Evolutionary conservation across 2,888 invertebrate species (phyloP).

Genomic region (Actias luna): DNA sequence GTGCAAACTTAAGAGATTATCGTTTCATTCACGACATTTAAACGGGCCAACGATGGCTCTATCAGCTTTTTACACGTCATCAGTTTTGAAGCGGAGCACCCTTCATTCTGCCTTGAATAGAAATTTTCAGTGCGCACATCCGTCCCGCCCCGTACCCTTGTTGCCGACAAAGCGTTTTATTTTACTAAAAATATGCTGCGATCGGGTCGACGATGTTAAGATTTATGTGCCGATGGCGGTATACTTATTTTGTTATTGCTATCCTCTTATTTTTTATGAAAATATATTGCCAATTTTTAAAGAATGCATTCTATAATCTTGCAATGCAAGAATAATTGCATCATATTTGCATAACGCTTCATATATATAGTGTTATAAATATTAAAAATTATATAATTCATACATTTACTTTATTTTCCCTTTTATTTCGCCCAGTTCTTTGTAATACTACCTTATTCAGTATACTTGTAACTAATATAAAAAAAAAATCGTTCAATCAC

Average conservation of each 20-base stretch:
- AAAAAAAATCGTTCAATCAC: too few species aligned
- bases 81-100: slow-evolving; percentile 62
- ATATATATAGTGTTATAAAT: too few species aligned
- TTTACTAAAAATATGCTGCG: slow-evolving; percentile 44
- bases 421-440: too few species aligned
- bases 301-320: too few species aligned
- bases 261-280: not conserved
- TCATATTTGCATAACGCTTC: too few species aligned
- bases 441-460: too few species aligned
- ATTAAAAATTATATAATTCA: too few species aligned
- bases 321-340: too few species aligned
- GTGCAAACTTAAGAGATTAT: slow-evolving; percentile 51
- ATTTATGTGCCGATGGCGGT: slow-evolving; percentile 13
- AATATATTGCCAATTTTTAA: not conserved
- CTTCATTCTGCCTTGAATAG: slow-evolving; percentile 65
- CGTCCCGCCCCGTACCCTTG: slow-evolving; percentile 35
- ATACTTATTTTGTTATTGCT: not conserved
- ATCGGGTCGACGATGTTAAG: slow-evolving; percentile 18
- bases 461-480: too few species aligned
- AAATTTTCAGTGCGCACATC: slow-evolving; percentile 55
- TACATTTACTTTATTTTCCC: too few species aligned
- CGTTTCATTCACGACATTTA: slow-evolving; percentile 61
- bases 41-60: slow-evolving; percentile 68
- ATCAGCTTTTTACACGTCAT: slow-evolving; percentile 74
- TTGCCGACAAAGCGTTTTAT: slow-evolving; percentile 53